Base-by-base conservation (phyloP, 2,888 invertebrate genomes). In the Nymphalis c-album region DNA sequence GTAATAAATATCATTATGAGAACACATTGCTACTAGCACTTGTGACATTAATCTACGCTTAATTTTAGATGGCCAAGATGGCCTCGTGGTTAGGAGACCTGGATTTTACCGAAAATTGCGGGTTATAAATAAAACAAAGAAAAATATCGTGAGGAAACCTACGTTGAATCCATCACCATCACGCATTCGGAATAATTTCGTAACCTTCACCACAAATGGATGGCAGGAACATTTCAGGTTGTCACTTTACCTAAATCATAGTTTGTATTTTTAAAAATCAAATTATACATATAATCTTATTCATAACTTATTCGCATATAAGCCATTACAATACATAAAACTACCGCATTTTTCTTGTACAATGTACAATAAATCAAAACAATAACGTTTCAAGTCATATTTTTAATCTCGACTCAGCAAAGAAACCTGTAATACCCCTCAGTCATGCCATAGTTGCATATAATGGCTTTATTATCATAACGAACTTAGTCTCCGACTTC, bases 381-480 rank as follows among this genome's bases (percentile, higher is more conserved):
- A 62, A 67, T 64, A 68, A 64, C 66, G 60, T 63, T 68, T 64
- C 59, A 67, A 73, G 66, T 71, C 67, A 68, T 59, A 68, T 69
- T 63, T 73, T 77, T 79, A 81, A 76, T 82, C 81, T 60, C 65
- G 58, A 70, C 63, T 66, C 68, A 31, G n/a, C 55, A 57, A 57
- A 16, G 55, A 22, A 20, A 62, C 67, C 64, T 50, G 50, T 72
- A 87, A 87, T 84, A 80, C 63, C 70, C 78, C 63, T 62, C 55
- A 83, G 85, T 82, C 88, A 89, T 88, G 88, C 86, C 73, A 89
- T 79, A 78, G 79, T 84, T 86, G 86, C 87, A 86, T 82, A 80
- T 85, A 85, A 86, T 82, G 75, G 76, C 82, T 85, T 79, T 68
- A 71, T 83, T 85, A 85, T 82, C 80, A 83, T 84, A 84, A 84